Evolutionary conservation across 2,113 vertebrate genomes (phyloP), one percentile per base, ranked within the genome.

Genomic region (Rhegmatorhina hoffmannsi): DNA sequence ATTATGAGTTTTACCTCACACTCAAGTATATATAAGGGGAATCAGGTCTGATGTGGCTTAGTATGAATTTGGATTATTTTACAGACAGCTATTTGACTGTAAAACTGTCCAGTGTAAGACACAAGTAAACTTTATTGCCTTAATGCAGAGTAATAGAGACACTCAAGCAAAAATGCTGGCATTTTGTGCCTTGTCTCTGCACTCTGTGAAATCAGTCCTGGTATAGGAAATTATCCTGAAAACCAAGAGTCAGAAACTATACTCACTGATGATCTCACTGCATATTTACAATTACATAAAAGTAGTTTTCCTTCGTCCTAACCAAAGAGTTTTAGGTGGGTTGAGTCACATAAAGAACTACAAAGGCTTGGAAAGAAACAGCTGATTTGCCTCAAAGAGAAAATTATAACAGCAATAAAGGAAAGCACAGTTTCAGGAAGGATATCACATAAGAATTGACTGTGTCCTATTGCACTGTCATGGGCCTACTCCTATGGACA

Each of bases 231-330:
- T 83, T n/a, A 66, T 49, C 25, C 40, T 83, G 75, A 58, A 87
- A 88, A 44, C 15, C 38, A n/a, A 17, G 12, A 20, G 17, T 80
- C 68, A 84, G 79, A 62, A 86, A 84, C 31, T 36, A 11, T 52
- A 62, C 58, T 87, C 49, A 34, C 28, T 84, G 76, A 79, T 73
- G 58, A 76, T 53, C 73, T 89, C 91, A 64, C 60, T 36, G 16
- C 1, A 0, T 84, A 47, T 68, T 87, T 82, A 53, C 21, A 91
- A n/a, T 92, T 90, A 58, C 3, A 58, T 60, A 75, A 9, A 95
- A 95, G 36, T 28, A 75, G 36, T 34, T 86, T 93, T 94, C 53
- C 52, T 91, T 89, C 81, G 66, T 96, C 23, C 69, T 60, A 91
- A 60, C 26, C 40, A 36, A 90, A 91, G 60, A 84, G 68, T 89